Evolutionary conservation across 2,113 vertebrate genomes (phyloP).

Genomic region (Otolemur garnettii): DNA sequence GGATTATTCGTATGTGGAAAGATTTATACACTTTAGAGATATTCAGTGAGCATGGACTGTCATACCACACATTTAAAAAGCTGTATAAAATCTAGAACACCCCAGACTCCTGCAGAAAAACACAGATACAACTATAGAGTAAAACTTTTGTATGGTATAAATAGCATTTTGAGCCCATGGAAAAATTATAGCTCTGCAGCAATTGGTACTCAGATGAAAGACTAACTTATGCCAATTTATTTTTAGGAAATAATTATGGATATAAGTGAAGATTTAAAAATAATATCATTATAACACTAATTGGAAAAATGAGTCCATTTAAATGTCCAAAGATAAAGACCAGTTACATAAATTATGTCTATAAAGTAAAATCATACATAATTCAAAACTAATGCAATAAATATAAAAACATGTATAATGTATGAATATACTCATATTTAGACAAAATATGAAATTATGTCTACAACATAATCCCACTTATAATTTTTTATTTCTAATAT

Average conservation of each 20-base stretch:
- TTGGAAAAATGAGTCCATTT: background rate
- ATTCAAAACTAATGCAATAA: background rate
- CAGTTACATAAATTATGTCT: background rate
- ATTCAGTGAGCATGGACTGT: background rate
- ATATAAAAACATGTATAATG: background rate
- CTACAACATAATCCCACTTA: background rate
- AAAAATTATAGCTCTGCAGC: background rate
- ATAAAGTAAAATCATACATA: background rate
- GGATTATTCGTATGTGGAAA: background rate
- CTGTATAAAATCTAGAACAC: background rate
- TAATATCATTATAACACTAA: background rate
- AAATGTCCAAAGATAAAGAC: background rate
- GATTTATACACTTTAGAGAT: conserved; percentile 14
- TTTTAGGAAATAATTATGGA: conserved; percentile 38
- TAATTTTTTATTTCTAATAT: background rate
- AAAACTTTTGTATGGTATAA: background rate
- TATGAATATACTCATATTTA: background rate
- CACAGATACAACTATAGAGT: background rate
- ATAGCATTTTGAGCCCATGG: background rate
- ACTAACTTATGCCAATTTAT: background rate
- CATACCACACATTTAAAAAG: background rate
- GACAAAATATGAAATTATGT: background rate
- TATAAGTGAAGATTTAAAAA: background rate
- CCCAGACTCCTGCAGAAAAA: background rate
- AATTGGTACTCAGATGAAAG: background rate